Evolutionary conservation across 2,797 vertebrate species (phyloP).

Genomic region (Tapera naevia): DNA sequence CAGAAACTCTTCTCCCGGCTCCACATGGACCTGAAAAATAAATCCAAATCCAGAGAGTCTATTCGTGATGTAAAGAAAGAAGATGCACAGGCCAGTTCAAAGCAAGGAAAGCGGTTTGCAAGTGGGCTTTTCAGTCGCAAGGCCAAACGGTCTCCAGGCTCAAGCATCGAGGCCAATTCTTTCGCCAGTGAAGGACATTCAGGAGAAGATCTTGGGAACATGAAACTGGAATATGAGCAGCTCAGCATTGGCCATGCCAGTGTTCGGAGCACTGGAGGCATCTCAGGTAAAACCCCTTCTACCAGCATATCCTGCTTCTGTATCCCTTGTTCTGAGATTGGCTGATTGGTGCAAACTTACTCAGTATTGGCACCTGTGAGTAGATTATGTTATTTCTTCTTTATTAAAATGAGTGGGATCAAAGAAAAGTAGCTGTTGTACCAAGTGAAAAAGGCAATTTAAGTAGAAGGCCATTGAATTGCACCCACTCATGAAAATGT

Average conservation of each 20-base stretch:
- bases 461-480: not conserved
- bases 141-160: constrained; percentile 45
- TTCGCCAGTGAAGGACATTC: constrained; percentile 60
- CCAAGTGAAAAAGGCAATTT: not conserved
- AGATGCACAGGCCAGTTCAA: constrained; percentile 45
- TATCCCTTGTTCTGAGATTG: not conserved
- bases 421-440: not conserved
- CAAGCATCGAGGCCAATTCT: constrained; percentile 44
- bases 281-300: constrained; percentile 74
- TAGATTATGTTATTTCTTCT: not conserved
- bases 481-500: not conserved
- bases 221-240: constrained; percentile 54
- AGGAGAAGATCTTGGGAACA: constrained; percentile 65
- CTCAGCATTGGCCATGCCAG: constrained; percentile 18
- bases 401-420: not conserved
- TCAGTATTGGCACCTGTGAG: not conserved
- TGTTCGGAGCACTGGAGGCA: constrained; percentile 33
- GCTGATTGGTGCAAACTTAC: not conserved
- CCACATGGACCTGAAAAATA: constrained; percentile 56
- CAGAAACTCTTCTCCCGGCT: constrained; percentile 53
- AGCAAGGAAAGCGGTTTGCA: constrained; percentile 59
- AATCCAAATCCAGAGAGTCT: constrained; percentile 65
- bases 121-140: constrained; percentile 60
- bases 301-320: not conserved
- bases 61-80: constrained; percentile 61